These are phyloP conservation scores for Diplazon laetatorius DNA, from an alignment of 2,888 invertebrate species.

Conservation along the genomic window DNA sequence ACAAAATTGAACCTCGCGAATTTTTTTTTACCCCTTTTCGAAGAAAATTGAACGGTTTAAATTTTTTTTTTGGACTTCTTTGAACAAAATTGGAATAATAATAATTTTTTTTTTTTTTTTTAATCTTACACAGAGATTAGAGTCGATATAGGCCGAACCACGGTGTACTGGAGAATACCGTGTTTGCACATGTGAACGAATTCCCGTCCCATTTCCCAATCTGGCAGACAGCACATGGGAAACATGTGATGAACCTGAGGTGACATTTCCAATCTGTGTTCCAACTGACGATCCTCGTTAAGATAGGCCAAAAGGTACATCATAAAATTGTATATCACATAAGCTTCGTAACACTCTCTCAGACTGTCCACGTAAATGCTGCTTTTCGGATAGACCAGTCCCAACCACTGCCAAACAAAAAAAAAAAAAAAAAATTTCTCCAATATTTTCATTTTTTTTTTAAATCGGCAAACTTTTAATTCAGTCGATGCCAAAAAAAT, in stretches of 20 bases:
- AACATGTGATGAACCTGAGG: constrained; percentile 95
- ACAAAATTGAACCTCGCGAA: too few relatives aligned
- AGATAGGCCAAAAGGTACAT: constrained; percentile 95
- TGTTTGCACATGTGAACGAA: constrained; percentile 98
- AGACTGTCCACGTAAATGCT: constrained; percentile 96
- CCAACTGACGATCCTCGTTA: constrained; percentile 93
- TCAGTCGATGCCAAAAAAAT: too few relatives aligned
- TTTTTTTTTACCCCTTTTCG: too few relatives aligned
- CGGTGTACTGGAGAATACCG: constrained; percentile 97
- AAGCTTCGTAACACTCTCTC: constrained; percentile 98
- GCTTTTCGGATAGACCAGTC: constrained; percentile 92
- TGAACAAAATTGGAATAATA: not conserved
- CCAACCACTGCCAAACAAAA: constrained; percentile 88
- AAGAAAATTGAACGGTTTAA: too few relatives aligned
- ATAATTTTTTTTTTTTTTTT: constrained; percentile 1
- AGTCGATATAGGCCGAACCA: constrained; percentile 95
- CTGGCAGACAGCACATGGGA: constrained; percentile 94
- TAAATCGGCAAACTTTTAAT: too few relatives aligned
- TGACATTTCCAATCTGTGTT: constrained; percentile 90
- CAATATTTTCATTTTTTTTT: too few relatives aligned
- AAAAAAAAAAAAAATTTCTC: constrained; percentile 1
- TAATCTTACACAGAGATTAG: constrained; percentile 92
- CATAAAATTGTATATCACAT: constrained; percentile 99
- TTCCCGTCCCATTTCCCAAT: constrained; percentile 96
- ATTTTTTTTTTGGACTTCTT: not conserved